Conservation (phyloP, 1,140 invertebrate genomes). For the Apis florea region DNA sequence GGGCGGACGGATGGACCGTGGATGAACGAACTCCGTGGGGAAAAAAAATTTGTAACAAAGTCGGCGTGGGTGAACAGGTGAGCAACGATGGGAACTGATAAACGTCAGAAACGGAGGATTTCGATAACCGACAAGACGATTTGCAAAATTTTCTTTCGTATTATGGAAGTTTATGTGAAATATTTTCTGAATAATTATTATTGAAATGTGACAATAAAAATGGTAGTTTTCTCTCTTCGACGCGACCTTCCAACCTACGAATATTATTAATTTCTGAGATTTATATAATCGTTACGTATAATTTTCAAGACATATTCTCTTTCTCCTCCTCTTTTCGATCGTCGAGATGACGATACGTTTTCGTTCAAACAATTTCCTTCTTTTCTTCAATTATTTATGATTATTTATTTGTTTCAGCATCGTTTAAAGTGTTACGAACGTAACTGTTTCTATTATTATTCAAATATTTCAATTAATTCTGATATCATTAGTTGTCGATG, state of each 20-base stretch:
- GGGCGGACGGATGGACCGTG: conserved; percentile 61
- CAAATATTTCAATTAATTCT: no score
- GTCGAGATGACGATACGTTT: no score
- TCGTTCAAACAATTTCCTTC: no score
- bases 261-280: no score
- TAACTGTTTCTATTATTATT: no score
- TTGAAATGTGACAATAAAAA: not conserved
- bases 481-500: no score
- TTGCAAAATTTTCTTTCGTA: not conserved
- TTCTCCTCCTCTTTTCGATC: no score
- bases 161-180: not conserved
- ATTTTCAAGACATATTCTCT: no score
- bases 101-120: not conserved
- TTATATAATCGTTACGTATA: no score
- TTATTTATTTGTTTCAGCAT: no score
- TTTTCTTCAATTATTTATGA: no score
- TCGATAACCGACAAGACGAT: not conserved
- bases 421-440: no score
- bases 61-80: conserved; percentile 60
- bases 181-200: not conserved
- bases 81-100: conserved; percentile 26
- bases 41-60: conserved; percentile 29
- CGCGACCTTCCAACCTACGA: not conserved
- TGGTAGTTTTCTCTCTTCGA: not conserved
- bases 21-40: conserved; percentile 13